These are phyloP conservation scores for Ectemnius cavifrons DNA, from an alignment of 2,888 invertebrate species.

Conservation along the genomic window DNA sequence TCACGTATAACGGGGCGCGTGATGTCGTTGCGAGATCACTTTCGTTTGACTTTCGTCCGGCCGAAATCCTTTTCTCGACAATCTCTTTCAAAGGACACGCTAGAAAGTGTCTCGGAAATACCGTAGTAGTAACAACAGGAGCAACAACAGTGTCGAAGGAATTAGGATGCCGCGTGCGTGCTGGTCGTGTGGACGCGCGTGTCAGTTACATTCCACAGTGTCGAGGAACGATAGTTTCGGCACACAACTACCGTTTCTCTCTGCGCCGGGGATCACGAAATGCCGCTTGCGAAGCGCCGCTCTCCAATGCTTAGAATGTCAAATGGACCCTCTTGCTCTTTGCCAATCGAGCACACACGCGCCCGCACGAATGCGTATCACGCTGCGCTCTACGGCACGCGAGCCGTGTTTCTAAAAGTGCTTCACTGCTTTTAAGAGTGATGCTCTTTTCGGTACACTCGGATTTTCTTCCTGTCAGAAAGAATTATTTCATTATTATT, in stretches of 20 bases:
- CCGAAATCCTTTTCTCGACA: conserved; percentile 41
- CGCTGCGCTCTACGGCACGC: conserved; percentile 34
- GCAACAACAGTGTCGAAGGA: conserved; percentile 33
- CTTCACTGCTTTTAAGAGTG: conserved; percentile 21
- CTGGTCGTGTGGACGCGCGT: conserved; percentile 44
- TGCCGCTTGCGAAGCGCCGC: conserved; percentile 37
- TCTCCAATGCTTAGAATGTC: conserved; percentile 45
- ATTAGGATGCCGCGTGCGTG: conserved; percentile 43
- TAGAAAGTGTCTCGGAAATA: conserved; percentile 60
- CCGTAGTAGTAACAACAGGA: conserved; percentile 34
- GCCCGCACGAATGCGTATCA: conserved; percentile 43
- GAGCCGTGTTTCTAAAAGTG: conserved; percentile 35
- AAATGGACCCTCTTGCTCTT: conserved; percentile 42
- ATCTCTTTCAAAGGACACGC: conserved; percentile 26
- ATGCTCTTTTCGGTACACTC: too few species aligned
- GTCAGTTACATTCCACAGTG: background rate
- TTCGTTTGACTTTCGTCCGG: conserved; percentile 66
- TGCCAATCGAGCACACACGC: conserved; percentile 12
- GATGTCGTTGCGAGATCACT: conserved; percentile 62
- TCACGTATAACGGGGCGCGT: background rate
- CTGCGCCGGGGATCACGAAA: conserved; percentile 50
- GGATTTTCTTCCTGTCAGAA: too few species aligned
- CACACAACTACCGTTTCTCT: conserved; percentile 49
- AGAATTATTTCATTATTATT: too few species aligned
- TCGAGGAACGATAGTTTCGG: conserved; percentile 12